Evolutionary conservation across 2,888 invertebrate genomes (phyloP), one percentile per base, ranked within the genome.

Genomic region (Drosophila macrospina): DNA sequence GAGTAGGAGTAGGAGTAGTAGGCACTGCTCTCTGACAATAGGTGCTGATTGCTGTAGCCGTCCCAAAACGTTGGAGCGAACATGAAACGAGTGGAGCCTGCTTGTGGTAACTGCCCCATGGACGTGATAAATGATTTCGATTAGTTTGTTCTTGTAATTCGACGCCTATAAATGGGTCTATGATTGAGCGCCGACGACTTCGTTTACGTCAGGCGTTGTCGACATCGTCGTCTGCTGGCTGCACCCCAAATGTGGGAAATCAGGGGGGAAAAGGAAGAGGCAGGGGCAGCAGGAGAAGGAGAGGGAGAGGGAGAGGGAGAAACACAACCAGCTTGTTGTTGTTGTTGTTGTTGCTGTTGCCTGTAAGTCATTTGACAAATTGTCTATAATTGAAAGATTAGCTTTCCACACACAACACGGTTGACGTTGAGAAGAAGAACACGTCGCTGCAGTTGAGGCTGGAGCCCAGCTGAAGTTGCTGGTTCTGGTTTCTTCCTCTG

Each of bases 381-480:
- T 91, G 91, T 87, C 90, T 91, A 90, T 91, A 91, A 91, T 91
- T 91, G 91, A 91, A 91, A 91, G 91, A 91, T 91, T 91, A 91
- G 91, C 89, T 90, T 90, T 89, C 88, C 86, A 86, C 86, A 81
- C 81, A 86, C 81, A 81, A 74, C 75, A 56, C 74, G 69, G 73
- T 81, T 80, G 81, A 84, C 84, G 85, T 80, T 71, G 81, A 71
- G 71, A 69, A 65, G 70, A 72, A 71, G 68, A 86, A 83, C 80
- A 72, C 74, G 82, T 82, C 76, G 70, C 59, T 62, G 55, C 32
- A 42, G 69, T 50, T 52, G 56, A n/a, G 34, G 57, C 50, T 54
- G 54, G 28, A 37, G 24, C 50, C 32, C 3, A n/a, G 36, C 16
- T 26, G n/a, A 30, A 34, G 28, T 32, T 57, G 39, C 28, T 42